A percentile compares a stretch with the other conserved stretches of the same genome.
phyloP scores from a whole-genome alignment of 2,113 vertebrate genomes.

The Actenoides lindsayi region DNA sequence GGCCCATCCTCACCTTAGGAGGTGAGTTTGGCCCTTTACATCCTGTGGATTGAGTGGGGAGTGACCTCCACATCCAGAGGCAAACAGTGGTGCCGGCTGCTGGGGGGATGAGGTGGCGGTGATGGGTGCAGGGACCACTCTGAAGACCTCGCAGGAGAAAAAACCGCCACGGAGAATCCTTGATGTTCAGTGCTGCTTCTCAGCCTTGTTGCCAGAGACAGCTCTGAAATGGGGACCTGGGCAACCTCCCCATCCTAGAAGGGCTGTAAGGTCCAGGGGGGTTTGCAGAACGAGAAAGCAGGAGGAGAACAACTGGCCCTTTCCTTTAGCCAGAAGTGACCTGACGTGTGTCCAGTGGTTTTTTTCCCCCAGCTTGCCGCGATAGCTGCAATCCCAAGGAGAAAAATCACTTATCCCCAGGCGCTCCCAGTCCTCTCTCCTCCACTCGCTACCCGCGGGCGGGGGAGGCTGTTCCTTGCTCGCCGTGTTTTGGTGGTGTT shows the following conservation, averaged over 20 bases:
- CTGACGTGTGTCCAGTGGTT: neutral
- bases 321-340: neutral
- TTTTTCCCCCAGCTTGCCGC: neutral
- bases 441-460: neutral
- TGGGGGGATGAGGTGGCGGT: neutral
- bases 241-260: neutral
- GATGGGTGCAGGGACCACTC: neutral
- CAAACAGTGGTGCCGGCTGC: neutral
- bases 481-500: neutral
- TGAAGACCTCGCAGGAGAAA: neutral
- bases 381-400: neutral
- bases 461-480: neutral
- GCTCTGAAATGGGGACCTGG: neutral
- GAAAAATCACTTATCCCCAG: neutral
- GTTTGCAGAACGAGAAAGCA: neutral
- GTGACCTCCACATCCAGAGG: accelerated
- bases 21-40: neutral
- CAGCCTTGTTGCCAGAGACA: neutral
- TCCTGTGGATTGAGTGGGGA: neutral
- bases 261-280: neutral
- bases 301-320: neutral
- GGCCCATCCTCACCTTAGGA: neutral
- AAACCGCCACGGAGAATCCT: neutral
- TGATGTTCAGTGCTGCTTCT: neutral
- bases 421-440: neutral